These are phyloP conservation scores for Nomada fucata DNA, from an alignment of 2,888 invertebrate species.

Conservation along the genomic window DNA sequence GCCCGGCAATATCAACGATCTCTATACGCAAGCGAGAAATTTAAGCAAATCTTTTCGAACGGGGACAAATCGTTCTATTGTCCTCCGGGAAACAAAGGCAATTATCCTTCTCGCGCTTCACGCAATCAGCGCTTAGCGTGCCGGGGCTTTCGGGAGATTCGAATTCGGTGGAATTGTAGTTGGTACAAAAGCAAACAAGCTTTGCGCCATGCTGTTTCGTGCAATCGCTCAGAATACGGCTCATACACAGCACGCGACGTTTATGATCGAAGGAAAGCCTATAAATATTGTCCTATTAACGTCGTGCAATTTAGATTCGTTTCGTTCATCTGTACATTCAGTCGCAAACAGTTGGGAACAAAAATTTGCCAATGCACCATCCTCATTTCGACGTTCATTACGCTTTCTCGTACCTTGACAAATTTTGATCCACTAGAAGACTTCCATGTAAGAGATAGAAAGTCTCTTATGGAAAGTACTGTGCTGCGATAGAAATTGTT, in stretches of 20 bases:
- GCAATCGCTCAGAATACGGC: neutral
- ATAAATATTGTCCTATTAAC: neutral
- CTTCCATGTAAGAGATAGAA: too few species aligned
- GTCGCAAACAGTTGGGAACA: too few species aligned
- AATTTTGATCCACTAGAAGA: too few species aligned
- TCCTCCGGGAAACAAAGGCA: neutral
- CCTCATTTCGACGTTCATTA: too few species aligned
- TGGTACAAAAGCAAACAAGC: constrained; percentile 6
- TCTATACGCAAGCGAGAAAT: neutral
- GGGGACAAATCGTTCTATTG: constrained; percentile 12
- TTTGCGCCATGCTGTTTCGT: constrained; percentile 2
- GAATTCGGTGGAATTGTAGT: constrained; percentile 1
- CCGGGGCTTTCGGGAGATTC: constrained; percentile 11
- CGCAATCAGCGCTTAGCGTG: neutral
- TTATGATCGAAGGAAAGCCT: neutral
- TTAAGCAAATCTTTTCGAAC: neutral
- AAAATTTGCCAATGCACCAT: too few species aligned
- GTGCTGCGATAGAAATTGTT: too few species aligned
- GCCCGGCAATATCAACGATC: neutral
- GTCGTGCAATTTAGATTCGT: neutral
- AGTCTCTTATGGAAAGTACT: too few species aligned
- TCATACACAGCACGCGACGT: neutral
- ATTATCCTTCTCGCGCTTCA: constrained; percentile 14
- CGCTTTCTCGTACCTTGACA: too few species aligned
- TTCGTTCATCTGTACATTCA: neutral